Base-by-base conservation (phyloP, 2,888 invertebrate species). In the Sericinus montela region DNA sequence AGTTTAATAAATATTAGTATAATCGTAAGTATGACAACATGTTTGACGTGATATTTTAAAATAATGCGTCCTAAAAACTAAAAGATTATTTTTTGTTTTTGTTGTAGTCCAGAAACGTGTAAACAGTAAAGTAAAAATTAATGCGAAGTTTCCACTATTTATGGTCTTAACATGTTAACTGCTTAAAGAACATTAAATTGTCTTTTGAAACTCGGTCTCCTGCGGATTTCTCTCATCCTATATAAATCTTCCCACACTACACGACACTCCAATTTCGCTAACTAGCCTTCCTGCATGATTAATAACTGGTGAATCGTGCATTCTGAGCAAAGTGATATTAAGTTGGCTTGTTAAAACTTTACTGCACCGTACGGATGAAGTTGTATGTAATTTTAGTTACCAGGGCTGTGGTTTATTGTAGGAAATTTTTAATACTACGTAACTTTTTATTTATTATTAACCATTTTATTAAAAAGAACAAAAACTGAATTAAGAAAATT, bases 281-380 rank as follows among this genome's bases (percentile, higher is more conserved):
- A 87, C 86, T 86, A 86, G 84, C 76, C 76, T 71, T 81, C 78
- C 70, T 80, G 81, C 76, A 83, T 86, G 87, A 88, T 87, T 87
- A 86, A 88, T 85, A 85, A 77, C 81, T 71, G 78, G 80, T 72
- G 84, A 80, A 82, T 84, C 78, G 81, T 77, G 82, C 79, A 82
- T 84, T 81, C 79, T 74, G 73, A 64, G 78, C 72, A 75, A 83
- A 87, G 84, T 86, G 88, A 87, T 86, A 88, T 87, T 86, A 87
- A 88, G 88, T 88, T 87, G 84, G 82, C 87, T 88, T 86, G 88
- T 88, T 88, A 88, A 86, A 88, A 88, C 86, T 87, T 87, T 78
- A 75, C 54, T 71, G 75, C 77, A 68, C 71, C 68, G 80, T 77
- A 76, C 67, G 67, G 78, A 77, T 78, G 69, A 69, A 80, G 75